These are phyloP conservation scores for Tetragnatha montana DNA, from an alignment of 2,888 invertebrate species.

Conservation along the genomic window DNA sequence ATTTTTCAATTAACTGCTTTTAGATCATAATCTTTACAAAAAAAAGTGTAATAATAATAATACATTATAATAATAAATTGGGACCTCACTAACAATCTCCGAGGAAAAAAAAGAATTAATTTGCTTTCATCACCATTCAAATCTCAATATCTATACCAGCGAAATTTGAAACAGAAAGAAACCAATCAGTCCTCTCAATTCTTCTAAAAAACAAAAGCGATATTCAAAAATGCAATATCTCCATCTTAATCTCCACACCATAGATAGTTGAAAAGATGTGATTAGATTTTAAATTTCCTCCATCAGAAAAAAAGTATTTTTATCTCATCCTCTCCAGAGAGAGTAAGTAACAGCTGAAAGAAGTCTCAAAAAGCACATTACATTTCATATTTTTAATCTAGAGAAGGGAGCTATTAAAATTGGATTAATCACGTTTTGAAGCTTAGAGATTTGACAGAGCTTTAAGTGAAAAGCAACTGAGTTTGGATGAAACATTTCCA, in stretches of 20 bases:
- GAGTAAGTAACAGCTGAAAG: neutral
- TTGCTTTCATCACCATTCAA: too few species aligned
- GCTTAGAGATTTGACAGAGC: neutral
- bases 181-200: too few species aligned
- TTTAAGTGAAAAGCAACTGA: neutral
- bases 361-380: neutral
- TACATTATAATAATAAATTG: too few species aligned
- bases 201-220: neutral
- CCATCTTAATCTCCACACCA: neutral
- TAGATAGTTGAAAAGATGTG: neutral
- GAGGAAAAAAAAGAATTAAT: too few species aligned
- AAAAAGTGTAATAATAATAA: too few species aligned
- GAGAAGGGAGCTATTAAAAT: constrained; percentile 15
- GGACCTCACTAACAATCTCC: too few species aligned
- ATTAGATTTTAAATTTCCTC: neutral
- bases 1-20: too few species aligned
- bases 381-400: neutral
- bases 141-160: too few species aligned
- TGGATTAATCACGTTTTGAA: neutral
- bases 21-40: too few species aligned
- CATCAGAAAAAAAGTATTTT: neutral
- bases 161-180: too few species aligned
- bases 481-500: neutral
- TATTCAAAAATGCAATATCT: neutral
- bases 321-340: neutral